These are phyloP conservation scores for Campoplex capitator DNA, from an alignment of 2,888 invertebrate genomes.

Conservation along the genomic window DNA sequence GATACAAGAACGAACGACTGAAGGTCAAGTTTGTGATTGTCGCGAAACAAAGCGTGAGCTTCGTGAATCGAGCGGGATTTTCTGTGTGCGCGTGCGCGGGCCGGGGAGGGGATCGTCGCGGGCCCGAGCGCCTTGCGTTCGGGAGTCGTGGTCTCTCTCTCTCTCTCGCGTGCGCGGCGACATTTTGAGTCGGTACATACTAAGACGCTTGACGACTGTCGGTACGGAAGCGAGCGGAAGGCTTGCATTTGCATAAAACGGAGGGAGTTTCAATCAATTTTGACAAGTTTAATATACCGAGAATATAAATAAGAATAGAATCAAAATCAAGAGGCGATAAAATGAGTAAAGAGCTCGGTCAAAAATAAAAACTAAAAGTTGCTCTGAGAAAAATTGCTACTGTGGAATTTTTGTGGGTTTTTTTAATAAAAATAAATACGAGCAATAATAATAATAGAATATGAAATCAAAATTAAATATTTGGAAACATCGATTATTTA, in stretches of 20 bases:
- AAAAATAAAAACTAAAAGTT: conserved; percentile 28
- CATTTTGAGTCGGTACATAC: no score
- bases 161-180: no score
- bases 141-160: conserved; percentile 29
- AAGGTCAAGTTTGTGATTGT: conserved; percentile 33
- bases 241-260: conserved; percentile 30
- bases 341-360: conserved; percentile 34
- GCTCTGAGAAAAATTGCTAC: conserved; percentile 30
- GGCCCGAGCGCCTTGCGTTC: conserved; percentile 38
- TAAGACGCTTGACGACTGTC: no score
- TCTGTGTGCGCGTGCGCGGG: conserved; percentile 17
- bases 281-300: conserved; percentile 8
- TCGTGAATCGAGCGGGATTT: conserved; percentile 14
- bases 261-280: conserved; percentile 35
- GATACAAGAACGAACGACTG: conserved; percentile 20
- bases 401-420: background rate
- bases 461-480: conserved; percentile 1
- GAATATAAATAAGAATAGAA: background rate
- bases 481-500: no score
- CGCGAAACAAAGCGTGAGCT: conserved; percentile 29
- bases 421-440: background rate
- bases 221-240: background rate
- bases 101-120: conserved; percentile 28
- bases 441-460: conserved; percentile 14
- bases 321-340: conserved; percentile 1